phyloP scores from a whole-genome alignment of 1,140 invertebrate species.

The Aphelinus atriplicis region DNA sequence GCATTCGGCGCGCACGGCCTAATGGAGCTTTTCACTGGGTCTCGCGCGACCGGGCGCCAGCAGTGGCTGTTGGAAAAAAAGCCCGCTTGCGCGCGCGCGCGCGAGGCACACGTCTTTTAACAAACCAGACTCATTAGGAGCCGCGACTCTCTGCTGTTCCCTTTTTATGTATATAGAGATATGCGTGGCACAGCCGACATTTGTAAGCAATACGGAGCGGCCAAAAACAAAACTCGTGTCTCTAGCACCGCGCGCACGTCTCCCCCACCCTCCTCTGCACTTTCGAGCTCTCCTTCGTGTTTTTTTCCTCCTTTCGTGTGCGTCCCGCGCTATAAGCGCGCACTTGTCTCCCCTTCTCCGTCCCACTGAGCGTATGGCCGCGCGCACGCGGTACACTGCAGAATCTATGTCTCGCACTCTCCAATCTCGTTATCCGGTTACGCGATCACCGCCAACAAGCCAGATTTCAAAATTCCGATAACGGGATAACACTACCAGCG shows the following conservation, averaged over 20 bases:
- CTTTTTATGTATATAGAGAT: slow-evolving; percentile 36
- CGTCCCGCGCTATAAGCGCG: neutral
- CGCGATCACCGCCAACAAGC: no score
- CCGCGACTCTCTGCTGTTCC: slow-evolving; percentile 45
- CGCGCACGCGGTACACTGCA: no score
- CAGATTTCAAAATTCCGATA: no score
- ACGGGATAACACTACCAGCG: no score
- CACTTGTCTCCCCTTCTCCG: no score
- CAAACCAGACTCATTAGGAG: slow-evolving; percentile 66
- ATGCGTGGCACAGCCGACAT: slow-evolving; percentile 58
- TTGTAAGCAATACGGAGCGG: slow-evolving; percentile 67
- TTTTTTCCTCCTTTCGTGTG: slow-evolving; percentile 19
- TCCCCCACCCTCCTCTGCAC: no score
- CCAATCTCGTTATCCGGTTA: no score
- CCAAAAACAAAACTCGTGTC: slow-evolving; percentile 63
- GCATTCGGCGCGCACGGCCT: slow-evolving; percentile 29
- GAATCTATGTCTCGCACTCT: no score
- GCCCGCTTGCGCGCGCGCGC: slow-evolving; percentile 41
- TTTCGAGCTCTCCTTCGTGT: no score
- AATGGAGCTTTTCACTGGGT: slow-evolving; percentile 41
- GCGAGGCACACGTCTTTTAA: slow-evolving; percentile 62
- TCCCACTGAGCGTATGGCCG: no score
- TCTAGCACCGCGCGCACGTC: slow-evolving; percentile 34
- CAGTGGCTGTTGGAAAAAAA: slow-evolving; percentile 8
- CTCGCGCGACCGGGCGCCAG: slow-evolving; percentile 5